phyloP scores from a whole-genome alignment of 2,888 invertebrate genomes.

The Harmothoe impar region DNA sequence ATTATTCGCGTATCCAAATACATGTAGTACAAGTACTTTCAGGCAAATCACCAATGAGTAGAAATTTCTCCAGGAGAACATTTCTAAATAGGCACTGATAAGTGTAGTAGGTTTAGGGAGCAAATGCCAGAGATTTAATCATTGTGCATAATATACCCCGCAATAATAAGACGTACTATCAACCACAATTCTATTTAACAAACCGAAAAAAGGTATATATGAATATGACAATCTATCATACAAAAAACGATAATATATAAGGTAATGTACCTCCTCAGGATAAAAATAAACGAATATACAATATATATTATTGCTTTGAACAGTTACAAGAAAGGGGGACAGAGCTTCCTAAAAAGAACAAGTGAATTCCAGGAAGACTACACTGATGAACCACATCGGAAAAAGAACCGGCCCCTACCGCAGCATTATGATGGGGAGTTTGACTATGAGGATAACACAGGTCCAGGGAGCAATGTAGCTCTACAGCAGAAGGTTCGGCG shows the following conservation, averaged over 20 bases:
- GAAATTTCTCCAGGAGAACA: background rate
- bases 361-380: background rate
- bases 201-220: background rate
- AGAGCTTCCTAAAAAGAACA: background rate
- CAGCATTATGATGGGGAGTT: constrained; percentile 8
- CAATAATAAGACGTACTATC: no score
- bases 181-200: no score
- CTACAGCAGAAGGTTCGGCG: no score
- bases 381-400: background rate
- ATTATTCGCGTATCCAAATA: no score
- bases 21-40: constrained; percentile 6
- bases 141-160: no score
- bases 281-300: no score
- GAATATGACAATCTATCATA: background rate
- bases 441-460: background rate
- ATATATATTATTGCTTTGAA: background rate
- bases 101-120: no score
- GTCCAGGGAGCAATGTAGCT: background rate
- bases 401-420: background rate
- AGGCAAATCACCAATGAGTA: no score
- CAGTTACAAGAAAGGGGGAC: background rate
- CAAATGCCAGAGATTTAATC: no score
- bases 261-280: no score
- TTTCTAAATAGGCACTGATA: no score
- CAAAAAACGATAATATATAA: background rate